Percentiles rank a stretch among this genome's conserved stretches.
Conservation (phyloP, 2,797 vertebrate genomes). For the Pseudocheirus occidentalis region DNA sequence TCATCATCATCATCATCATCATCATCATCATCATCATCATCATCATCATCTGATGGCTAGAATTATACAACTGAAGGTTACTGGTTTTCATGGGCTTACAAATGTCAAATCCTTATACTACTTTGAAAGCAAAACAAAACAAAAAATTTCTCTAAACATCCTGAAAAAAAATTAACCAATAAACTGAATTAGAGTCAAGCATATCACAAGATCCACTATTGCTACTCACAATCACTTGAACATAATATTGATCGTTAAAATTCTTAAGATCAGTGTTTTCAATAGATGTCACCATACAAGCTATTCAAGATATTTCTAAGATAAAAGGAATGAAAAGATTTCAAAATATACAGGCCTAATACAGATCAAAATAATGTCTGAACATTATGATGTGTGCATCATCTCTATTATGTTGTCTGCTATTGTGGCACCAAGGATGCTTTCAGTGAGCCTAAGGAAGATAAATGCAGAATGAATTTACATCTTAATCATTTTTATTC, state of each 20-base stretch:
- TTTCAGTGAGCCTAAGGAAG: neutral
- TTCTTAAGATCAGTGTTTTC: neutral
- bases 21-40: too few relatives aligned
- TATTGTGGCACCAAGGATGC: neutral
- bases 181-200: neutral
- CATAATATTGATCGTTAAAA: neutral
- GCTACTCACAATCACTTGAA: neutral
- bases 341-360: neutral
- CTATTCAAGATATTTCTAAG: neutral
- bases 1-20: too few relatives aligned
- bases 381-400: neutral
- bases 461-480: neutral
- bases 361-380: neutral
- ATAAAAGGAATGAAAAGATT: neutral
- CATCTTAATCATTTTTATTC: neutral
- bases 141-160: neutral
- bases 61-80: neutral
- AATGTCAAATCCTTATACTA: neutral
- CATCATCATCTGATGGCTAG: neutral
- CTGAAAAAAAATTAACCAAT: neutral
- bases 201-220: neutral
- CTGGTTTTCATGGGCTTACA: neutral
- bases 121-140: neutral
- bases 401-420: neutral
- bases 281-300: neutral